phyloP scores from a whole-genome alignment of 2,797 vertebrate genomes.

The Hapalemur alaotrensis region DNA sequence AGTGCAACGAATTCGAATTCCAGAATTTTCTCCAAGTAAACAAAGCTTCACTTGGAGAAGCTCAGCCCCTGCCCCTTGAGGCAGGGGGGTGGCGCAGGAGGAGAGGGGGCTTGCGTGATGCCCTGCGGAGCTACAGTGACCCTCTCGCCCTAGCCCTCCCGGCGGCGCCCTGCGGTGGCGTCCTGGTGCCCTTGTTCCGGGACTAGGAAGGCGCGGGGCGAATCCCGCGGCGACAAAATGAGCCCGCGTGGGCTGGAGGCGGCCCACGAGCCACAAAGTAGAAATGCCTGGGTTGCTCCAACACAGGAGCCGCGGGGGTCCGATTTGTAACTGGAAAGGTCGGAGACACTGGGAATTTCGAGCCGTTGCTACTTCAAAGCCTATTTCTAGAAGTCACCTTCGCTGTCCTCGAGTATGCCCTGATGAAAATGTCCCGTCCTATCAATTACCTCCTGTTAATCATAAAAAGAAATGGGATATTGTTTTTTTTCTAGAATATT shows the following conservation, averaged over 20 bases:
- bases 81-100: accelerated
- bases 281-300: not conserved
- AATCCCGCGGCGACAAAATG: accelerated
- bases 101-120: not conserved
- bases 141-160: accelerated
- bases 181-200: not conserved
- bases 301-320: not conserved
- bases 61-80: not conserved
- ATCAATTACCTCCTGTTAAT: not conserved
- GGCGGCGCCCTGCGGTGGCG: accelerated
- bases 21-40: constrained; percentile 28
- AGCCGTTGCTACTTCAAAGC: not conserved
- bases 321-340: not conserved
- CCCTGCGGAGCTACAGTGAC: not conserved
- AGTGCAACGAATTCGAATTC: not conserved
- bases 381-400: not conserved
- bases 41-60: not conserved
- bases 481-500: not conserved
- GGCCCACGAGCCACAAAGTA: not conserved
- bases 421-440: not conserved
- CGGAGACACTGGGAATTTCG: accelerated
- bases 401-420: not conserved
- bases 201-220: accelerated
- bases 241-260: not conserved
- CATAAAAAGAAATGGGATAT: not conserved